phyloP scores from a whole-genome alignment of 2,888 invertebrate species.

The Plusia festucae region DNA sequence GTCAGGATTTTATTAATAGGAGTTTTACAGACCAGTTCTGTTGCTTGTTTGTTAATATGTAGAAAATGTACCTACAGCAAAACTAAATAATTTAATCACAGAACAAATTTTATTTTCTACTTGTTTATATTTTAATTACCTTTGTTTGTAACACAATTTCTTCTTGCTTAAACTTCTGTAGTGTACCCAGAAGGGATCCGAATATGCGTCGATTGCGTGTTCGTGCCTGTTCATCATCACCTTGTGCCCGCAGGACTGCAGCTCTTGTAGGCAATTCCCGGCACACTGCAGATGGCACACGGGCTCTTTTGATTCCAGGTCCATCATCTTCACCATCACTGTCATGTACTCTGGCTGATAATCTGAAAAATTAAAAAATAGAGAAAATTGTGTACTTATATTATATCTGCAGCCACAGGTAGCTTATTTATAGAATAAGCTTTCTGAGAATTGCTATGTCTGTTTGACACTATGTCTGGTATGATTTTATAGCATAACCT shows the following conservation, averaged over 20 bases:
- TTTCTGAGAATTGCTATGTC: no score
- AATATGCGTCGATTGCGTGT: slow-evolving; percentile 98
- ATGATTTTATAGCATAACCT: background rate
- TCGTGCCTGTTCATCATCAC: slow-evolving; percentile 94
- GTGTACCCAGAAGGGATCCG: slow-evolving; percentile 97
- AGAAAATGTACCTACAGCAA: background rate
- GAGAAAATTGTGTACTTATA: no score
- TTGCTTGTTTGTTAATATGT: background rate
- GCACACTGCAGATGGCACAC: slow-evolving; percentile 93
- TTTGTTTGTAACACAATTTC: slow-evolving; percentile 96
- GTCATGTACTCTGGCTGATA: slow-evolving; percentile 82
- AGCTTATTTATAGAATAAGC: no score
- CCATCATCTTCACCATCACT: slow-evolving; percentile 87
- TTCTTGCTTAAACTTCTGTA: slow-evolving; percentile 98
- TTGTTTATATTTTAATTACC: slow-evolving; percentile 62
- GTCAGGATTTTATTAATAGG: background rate
- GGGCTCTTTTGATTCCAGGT: slow-evolving; percentile 72
- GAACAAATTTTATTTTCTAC: no score
- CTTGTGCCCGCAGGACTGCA: slow-evolving; percentile 92
- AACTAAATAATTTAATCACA: background rate
- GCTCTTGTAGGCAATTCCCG: slow-evolving; percentile 94
- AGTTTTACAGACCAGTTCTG: background rate
- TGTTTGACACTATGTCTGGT: background rate
- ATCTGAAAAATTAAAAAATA: slow-evolving; percentile 53
- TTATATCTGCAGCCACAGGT: no score